Base-by-base conservation (phyloP, 2,113 vertebrate genomes). In the Junco hyemalis region DNA sequence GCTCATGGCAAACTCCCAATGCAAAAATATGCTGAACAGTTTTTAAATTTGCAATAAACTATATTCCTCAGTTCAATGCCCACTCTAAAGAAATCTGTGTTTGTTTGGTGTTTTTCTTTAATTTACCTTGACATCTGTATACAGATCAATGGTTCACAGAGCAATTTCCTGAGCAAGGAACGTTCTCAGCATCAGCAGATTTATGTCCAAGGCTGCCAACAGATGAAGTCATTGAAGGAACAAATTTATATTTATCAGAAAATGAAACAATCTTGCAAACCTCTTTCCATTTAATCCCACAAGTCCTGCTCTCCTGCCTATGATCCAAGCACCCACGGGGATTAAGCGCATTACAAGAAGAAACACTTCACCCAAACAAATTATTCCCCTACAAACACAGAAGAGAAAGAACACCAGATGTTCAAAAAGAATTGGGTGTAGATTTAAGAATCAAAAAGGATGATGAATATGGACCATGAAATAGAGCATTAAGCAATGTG, bases 381-480 rank as follows among this genome's bases (percentile, higher is more conserved):
- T 95, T 81, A 95, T 94, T 96, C 42, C 88, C 64, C 94, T 90
- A 93, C 90, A 91, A 94, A 95, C 26, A 68, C 4, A 36, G 70
- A 72, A 93, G 63, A 91, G 60, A 92, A 93, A 82, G 70, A 91
- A 95, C 64, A 86, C 45, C 96, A 97, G 96, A 97, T 98, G 96
- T 97, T 97, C 84, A 86, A 54, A 95, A 95, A 91, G 69, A 95
- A 86, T n/a, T 84, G 40, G 13, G 86, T 93, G 92, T 92, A 96
- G 70, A 95, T 93, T 95, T 94, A 94, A 92, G 96, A 96, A 92
- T 70, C 54, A 91, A 66, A 84, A 91, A 90, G 40, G 28, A 91
- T 95, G 50, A 88, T 94, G 81, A 97, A 96, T 94, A 97, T 44
- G 83, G 53, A 81, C 79, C 81, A 93, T 82, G 93, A 96, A 96